Evolutionary conservation across 2,888 invertebrate species (phyloP).

Genomic region (Harpalus rufipes): DNA sequence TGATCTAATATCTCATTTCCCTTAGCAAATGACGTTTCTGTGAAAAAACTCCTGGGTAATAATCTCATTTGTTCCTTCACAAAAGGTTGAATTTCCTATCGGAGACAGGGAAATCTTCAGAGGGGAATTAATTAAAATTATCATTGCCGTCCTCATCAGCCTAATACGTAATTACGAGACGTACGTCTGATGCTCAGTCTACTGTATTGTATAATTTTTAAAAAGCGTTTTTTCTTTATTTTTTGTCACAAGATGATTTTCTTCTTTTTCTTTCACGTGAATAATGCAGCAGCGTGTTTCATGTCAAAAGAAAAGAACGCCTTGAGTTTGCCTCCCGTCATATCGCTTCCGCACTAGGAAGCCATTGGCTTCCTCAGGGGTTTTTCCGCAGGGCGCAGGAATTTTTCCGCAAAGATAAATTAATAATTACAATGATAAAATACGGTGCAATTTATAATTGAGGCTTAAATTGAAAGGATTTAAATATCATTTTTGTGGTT

Average conservation of each 20-base stretch:
- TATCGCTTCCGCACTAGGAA: conserved; percentile 45
- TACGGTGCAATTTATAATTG: too few relatives aligned
- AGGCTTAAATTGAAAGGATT: too few relatives aligned
- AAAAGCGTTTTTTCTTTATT: conserved; percentile 71
- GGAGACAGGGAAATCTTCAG: conserved; percentile 19
- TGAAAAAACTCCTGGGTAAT: conserved; percentile 20
- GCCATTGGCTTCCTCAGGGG: background rate
- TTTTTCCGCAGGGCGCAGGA: background rate
- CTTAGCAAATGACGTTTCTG: background rate
- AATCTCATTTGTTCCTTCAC: conserved; percentile 20
- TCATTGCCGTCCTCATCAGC: conserved; percentile 59
- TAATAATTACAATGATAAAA: background rate
- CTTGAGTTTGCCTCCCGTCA: conserved; percentile 53
- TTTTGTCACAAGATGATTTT: conserved; percentile 58
- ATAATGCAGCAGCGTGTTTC: conserved; percentile 64
- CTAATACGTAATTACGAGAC: conserved; percentile 54
- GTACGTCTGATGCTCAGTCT: conserved; percentile 66
- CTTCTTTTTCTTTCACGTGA: conserved; percentile 63
- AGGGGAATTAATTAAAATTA: conserved; percentile 62
- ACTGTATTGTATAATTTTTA: conserved; percentile 72
- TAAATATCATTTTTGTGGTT: too few relatives aligned
- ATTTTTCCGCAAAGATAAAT: background rate
- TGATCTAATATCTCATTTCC: conserved; percentile 31
- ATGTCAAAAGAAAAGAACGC: conserved; percentile 66
- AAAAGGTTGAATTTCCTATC: conserved; percentile 8